phyloP scores from a whole-genome alignment of 2,113 vertebrate genomes.

The Oryzias celebensis region DNA sequence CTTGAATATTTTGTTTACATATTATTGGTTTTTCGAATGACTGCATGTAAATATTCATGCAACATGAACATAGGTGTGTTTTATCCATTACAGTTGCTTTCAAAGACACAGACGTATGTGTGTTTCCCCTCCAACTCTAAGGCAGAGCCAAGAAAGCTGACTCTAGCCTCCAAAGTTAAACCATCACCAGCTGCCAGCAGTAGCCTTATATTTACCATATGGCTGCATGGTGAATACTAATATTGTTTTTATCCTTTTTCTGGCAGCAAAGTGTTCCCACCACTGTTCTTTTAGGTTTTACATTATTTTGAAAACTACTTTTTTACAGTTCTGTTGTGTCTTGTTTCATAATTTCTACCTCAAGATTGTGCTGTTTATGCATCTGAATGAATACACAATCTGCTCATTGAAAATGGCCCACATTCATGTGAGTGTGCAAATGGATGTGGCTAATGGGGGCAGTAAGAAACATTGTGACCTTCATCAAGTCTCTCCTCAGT shows the following conservation, averaged over 20 bases:
- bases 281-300: neutral
- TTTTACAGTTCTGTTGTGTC: neutral
- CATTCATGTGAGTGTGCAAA: slow-evolving; percentile 26
- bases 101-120: neutral
- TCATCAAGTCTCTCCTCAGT: slow-evolving; percentile 47
- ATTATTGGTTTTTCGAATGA: too few species aligned
- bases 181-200: slow-evolving; percentile 4
- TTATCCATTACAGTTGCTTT: neutral
- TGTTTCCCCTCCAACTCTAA: neutral
- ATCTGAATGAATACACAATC: slow-evolving; percentile 19
- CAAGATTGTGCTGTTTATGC: slow-evolving; percentile 22
- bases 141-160: neutral
- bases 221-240: slow-evolving; percentile 7
- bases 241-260: slow-evolving; percentile 10
- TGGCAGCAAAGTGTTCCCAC: slow-evolving; percentile 1
- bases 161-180: slow-evolving; percentile 5
- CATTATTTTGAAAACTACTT: slow-evolving; percentile 3
- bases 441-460: slow-evolving; percentile 37
- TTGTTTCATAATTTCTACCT: neutral
- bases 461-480: slow-evolving; percentile 66
- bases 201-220: slow-evolving; percentile 5
- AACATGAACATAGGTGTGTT: too few species aligned
- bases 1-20: too few species aligned
- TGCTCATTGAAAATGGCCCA: slow-evolving; percentile 20
- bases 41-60: too few species aligned